Evolutionary conservation across 2,797 vertebrate genomes (phyloP).

Genomic region (Anas acuta): DNA sequence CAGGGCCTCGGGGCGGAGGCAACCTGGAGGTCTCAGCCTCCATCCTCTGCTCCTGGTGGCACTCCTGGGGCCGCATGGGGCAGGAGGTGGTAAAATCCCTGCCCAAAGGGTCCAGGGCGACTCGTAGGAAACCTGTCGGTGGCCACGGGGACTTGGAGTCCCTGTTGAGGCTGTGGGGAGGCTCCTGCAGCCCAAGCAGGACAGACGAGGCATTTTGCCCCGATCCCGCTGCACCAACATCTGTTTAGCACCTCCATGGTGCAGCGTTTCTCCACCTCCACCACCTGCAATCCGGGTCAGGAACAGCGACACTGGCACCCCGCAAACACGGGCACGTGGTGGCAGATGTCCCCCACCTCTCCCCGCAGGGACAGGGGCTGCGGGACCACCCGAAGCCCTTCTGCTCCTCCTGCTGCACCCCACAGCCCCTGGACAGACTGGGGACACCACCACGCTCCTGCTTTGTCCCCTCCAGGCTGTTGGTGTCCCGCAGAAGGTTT

Average conservation of each 20-base stretch:
- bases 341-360: background rate
- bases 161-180: background rate
- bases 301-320: too few species aligned
- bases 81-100: background rate
- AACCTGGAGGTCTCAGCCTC: background rate
- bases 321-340: too few species aligned
- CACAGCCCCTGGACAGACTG: background rate
- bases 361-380: background rate
- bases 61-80: background rate
- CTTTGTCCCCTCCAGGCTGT: background rate
- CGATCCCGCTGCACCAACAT: fast-evolving
- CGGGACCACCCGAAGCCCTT: background rate
- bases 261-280: background rate
- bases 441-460: fast-evolving
- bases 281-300: background rate
- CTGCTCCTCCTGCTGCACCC: background rate
- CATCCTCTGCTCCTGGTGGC: background rate
- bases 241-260: background rate
- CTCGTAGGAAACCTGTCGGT: background rate
- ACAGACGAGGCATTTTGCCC: fast-evolving
- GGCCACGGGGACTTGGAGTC: too few species aligned
- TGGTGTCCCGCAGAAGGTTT: background rate
- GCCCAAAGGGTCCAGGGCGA: background rate
- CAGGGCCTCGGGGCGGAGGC: background rate
- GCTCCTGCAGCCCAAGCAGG: fast-evolving